These are phyloP conservation scores for Sturnus vulgaris DNA, from an alignment of 2,113 vertebrate genomes.

Conservation along the genomic window DNA sequence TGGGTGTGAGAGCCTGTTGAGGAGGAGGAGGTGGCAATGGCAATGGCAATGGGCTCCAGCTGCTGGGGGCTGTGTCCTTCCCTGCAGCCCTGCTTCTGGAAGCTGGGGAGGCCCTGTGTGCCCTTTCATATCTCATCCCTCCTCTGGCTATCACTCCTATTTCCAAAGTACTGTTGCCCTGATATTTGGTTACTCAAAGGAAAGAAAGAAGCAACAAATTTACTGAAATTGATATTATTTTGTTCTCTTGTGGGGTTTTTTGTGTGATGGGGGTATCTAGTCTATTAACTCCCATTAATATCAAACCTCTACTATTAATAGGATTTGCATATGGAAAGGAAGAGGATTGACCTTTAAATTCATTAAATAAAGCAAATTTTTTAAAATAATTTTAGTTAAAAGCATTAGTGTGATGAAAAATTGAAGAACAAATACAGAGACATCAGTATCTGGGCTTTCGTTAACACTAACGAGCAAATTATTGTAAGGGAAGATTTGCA, in stretches of 20 bases:
- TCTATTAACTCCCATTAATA: constrained; percentile 58
- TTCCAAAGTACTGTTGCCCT: background rate
- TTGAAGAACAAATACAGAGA: constrained; percentile 34
- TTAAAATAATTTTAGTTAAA: constrained; percentile 54
- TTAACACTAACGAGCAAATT: constrained; percentile 45
- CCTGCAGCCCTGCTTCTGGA: background rate
- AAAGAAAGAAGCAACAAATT: background rate
- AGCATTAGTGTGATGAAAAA: constrained; percentile 24
- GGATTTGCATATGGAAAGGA: constrained; percentile 56
- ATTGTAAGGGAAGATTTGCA: constrained; percentile 25
- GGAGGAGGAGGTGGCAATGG: accelerated
- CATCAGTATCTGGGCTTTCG: constrained; percentile 3
- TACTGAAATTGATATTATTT: background rate
- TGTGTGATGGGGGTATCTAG: background rate
- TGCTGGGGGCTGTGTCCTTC: background rate
- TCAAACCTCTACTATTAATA: constrained; percentile 55
- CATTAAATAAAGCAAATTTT: constrained; percentile 28
- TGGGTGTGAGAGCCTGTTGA: accelerated
- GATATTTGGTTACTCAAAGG: background rate
- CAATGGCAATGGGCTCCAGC: accelerated
- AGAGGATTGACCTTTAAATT: constrained; percentile 64
- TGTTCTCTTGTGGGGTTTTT: constrained; percentile 9
- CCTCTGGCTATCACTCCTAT: background rate
- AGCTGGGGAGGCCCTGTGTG: background rate
- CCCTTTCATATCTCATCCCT: background rate